Conservation (phyloP, 2,888 invertebrate species). For the Drosophila parthenogenetica region DNA sequence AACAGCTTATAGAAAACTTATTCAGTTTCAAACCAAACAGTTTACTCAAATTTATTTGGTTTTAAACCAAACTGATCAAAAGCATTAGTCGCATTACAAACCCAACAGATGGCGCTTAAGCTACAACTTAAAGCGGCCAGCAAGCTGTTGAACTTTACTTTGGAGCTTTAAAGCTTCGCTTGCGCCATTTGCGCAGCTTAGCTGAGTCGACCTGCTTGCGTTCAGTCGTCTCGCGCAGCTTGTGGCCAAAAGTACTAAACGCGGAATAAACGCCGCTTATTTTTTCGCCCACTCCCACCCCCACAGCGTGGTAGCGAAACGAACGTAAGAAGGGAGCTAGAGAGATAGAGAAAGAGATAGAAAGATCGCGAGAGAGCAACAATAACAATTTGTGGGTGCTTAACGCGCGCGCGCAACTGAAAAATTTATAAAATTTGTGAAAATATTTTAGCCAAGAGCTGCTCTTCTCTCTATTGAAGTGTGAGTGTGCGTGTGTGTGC, state of each 20-base stretch:
- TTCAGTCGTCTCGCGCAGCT: conserved; percentile 73
- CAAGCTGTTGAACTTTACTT: background rate
- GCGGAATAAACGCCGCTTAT: conserved; percentile 61
- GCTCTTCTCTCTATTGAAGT: conserved; percentile 13
- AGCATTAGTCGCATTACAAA: background rate
- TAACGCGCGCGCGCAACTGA: conserved; percentile 66
- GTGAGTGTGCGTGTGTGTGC: conserved; percentile 27
- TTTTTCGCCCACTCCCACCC: conserved; percentile 38
- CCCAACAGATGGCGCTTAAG: conserved; percentile 37
- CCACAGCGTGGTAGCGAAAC: conserved; percentile 38
- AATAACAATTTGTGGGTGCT: conserved; percentile 59
- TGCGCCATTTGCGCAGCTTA: conserved; percentile 9
- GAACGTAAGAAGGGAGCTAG: conserved; percentile 17
- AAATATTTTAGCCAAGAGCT: conserved; percentile 52
- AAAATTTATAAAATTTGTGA: conserved; percentile 57
- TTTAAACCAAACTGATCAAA: conserved; percentile 32
- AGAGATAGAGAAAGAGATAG: conserved; percentile 30
- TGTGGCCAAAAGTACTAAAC: conserved; percentile 61
- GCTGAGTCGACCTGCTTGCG: conserved; percentile 14
- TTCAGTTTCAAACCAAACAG: too few species aligned
- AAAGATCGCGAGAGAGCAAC: conserved; percentile 28
- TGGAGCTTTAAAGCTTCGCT: conserved; percentile 35
- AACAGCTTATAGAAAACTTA: background rate
- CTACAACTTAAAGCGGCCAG: background rate
- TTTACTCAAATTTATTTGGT: conserved; percentile 17